A percentile compares a stretch with the other conserved stretches of the same genome.
These are phyloP conservation scores for Callorhinus ursinus DNA, from an alignment of 2,113 vertebrate species.

Conservation along the genomic window DNA sequence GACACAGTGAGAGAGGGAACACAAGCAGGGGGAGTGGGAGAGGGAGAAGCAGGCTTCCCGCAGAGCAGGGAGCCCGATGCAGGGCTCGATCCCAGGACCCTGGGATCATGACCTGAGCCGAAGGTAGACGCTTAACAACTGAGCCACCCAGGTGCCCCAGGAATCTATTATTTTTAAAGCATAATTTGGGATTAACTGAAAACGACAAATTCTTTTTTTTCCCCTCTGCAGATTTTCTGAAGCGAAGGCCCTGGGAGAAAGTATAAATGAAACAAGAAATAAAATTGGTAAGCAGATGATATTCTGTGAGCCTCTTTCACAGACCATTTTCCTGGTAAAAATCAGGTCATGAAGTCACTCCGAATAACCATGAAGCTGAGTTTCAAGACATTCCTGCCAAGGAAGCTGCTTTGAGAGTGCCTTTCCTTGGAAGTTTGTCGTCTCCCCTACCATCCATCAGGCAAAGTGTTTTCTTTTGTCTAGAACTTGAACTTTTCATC, in stretches of 20 bases:
- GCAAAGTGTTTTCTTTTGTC: background rate
- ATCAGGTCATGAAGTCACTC: background rate
- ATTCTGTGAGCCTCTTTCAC: background rate
- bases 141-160: background rate
- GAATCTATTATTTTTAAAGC: slow-evolving; percentile 35
- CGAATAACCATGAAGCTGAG: background rate
- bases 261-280: slow-evolving; percentile 88
- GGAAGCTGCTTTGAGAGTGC: background rate
- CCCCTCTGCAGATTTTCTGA: slow-evolving; percentile 89
- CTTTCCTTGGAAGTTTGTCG: background rate
- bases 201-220: slow-evolving; percentile 21
- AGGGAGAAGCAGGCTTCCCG: no score
- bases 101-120: no score
- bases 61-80: no score
- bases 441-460: background rate
- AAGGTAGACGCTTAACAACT: no score
- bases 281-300: slow-evolving; percentile 92
- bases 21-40: no score
- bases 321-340: background rate
- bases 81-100: no score
- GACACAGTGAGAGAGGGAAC: no score
- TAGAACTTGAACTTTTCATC: background rate
- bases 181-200: background rate
- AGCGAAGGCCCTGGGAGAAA: slow-evolving; percentile 91
- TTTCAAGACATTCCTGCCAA: background rate